A percentile compares a stretch with the other conserved stretches of the same genome.
These are phyloP conservation scores for Octopus bimaculoides DNA, from an alignment of 1,140 invertebrate genomes.

Conservation along the genomic window DNA sequence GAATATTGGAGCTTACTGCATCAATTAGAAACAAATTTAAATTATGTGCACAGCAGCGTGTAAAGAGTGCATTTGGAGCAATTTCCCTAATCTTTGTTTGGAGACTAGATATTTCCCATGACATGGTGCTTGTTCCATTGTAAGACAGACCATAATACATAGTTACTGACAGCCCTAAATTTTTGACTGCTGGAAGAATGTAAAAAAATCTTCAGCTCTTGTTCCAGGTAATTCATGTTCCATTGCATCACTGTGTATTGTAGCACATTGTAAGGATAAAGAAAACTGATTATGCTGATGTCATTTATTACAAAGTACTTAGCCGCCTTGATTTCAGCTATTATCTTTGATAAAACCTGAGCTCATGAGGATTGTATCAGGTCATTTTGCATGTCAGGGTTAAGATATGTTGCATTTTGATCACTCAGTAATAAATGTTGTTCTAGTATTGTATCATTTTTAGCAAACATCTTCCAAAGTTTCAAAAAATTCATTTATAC, in stretches of 20 bases:
- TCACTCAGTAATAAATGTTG: constrained; percentile 9
- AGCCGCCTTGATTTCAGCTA: constrained; percentile 5
- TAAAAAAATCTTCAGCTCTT: constrained; percentile 8
- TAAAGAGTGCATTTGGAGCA: constrained; percentile 8
- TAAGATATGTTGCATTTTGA: constrained; percentile 6
- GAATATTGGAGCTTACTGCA: constrained; percentile 10
- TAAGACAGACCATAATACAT: constrained; percentile 6
- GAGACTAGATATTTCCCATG: constrained; percentile 3
- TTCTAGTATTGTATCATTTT: not conserved
- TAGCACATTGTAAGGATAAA: constrained; percentile 3
- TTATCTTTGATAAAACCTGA: constrained; percentile 7
- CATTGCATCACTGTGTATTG: not conserved
- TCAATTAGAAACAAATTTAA: constrained; percentile 10
- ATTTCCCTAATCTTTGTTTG: constrained; percentile 9
- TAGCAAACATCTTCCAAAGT: not conserved
- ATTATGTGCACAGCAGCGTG: constrained; percentile 7
- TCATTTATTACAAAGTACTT: constrained; percentile 6
- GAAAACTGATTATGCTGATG: not conserved
- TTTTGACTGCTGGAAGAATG: not conserved
- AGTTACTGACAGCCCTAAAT: constrained; percentile 7
- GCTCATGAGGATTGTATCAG: constrained; percentile 4
- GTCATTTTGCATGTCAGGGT: constrained; percentile 5
- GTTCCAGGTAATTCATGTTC: not conserved
- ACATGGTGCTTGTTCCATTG: constrained; percentile 2
- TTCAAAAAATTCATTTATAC: not conserved